Evolutionary conservation across 2,113 vertebrate species (phyloP).

Genomic region (Tretioscincus oriximinensis): DNA sequence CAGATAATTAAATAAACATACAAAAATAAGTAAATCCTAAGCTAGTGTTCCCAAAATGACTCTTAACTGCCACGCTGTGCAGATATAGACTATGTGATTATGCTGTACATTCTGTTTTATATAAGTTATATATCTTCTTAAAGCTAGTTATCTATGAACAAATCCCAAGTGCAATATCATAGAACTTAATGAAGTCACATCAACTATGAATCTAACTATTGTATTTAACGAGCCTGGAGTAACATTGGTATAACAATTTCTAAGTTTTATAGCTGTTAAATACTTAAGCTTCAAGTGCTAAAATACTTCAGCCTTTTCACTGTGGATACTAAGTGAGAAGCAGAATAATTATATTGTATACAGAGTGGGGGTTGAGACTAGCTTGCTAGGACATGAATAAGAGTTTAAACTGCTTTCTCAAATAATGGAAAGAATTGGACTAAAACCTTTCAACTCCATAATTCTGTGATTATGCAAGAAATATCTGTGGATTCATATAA

Average conservation of each 20-base stretch:
- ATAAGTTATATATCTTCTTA: constrained; percentile 63
- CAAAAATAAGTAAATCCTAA: constrained; percentile 48
- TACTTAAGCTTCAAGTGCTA: constrained; percentile 38
- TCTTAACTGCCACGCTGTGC: constrained; percentile 25
- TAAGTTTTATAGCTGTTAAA: constrained; percentile 50
- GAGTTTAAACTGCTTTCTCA: too few species aligned
- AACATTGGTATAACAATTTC: constrained; percentile 37
- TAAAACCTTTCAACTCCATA: too few species aligned
- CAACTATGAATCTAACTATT: constrained; percentile 43
- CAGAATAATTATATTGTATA: background rate
- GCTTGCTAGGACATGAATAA: too few species aligned
- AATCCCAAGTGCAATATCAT: constrained; percentile 42
- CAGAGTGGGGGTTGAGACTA: too few species aligned
- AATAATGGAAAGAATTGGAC: too few species aligned
- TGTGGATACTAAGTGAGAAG: background rate
- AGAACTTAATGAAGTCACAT: constrained; percentile 47
- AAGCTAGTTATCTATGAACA: constrained; percentile 55
- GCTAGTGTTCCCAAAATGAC: constrained; percentile 37
- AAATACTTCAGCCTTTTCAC: constrained; percentile 38
- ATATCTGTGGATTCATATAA: too few species aligned
- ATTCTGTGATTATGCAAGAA: too few species aligned
- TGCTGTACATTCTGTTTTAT: constrained; percentile 38
- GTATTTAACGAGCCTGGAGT: constrained; percentile 41
- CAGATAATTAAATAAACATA: constrained; percentile 56
- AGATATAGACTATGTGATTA: constrained; percentile 38